Evolutionary conservation across 2,888 invertebrate species (phyloP).

Genomic region (Monopis laevigella): DNA sequence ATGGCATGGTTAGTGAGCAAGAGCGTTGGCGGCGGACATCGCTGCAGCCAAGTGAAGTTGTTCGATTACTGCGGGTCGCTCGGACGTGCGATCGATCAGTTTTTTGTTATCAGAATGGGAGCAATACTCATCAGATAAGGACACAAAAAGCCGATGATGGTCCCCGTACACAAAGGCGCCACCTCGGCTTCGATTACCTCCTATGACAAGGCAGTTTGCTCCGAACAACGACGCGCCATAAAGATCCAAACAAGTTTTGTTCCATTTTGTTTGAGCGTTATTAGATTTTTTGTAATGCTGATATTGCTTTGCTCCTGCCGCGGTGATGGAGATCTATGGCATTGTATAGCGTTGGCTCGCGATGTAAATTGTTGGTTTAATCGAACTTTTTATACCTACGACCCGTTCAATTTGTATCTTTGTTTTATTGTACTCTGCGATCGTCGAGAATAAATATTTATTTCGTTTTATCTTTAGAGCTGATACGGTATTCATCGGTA

Average conservation of each 20-base stretch:
- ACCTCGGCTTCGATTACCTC: slow-evolving; percentile 61
- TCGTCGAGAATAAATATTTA: neutral
- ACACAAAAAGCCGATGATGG: slow-evolving; percentile 59
- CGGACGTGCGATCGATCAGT: slow-evolving; percentile 30
- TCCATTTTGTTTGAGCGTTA: slow-evolving; percentile 51
- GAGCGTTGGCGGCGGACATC: slow-evolving; percentile 2
- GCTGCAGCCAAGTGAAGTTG: slow-evolving; percentile 10
- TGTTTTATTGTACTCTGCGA: slow-evolving; percentile 11
- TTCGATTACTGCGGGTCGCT: slow-evolving; percentile 17
- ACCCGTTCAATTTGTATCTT: slow-evolving; percentile 34
- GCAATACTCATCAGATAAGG: slow-evolving; percentile 64
- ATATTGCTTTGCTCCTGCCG: slow-evolving; percentile 37
- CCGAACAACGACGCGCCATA: slow-evolving; percentile 56
- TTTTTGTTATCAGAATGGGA: slow-evolving; percentile 55
- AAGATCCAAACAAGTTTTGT: slow-evolving; percentile 61
- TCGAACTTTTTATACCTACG: slow-evolving; percentile 49
- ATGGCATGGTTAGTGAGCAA: too few relatives aligned
- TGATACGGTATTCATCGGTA: neutral
- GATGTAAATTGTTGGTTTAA: slow-evolving; percentile 60
- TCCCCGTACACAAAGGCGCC: slow-evolving; percentile 52
- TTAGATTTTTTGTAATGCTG: slow-evolving; percentile 42
- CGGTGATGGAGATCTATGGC: slow-evolving; percentile 45
- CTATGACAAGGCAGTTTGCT: slow-evolving; percentile 64
- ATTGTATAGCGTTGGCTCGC: slow-evolving; percentile 36
- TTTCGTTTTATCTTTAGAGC: neutral